Evolutionary conservation across 2,797 vertebrate species (phyloP).

Genomic region (Gila robusta): DNA sequence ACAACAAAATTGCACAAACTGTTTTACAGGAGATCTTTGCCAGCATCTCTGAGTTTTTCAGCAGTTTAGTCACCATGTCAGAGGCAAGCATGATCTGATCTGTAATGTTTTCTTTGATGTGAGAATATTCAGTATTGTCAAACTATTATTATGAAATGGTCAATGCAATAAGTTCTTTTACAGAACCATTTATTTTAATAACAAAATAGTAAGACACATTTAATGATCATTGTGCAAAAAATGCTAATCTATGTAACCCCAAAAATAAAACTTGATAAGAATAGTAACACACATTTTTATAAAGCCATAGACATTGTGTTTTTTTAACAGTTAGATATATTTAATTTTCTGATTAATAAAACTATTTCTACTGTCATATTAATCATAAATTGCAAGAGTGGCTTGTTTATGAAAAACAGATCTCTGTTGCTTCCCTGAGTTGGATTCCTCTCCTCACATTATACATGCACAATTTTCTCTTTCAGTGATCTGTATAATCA

Average conservation of each 20-base stretch:
- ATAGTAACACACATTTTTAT: background rate
- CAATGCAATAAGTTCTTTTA: background rate
- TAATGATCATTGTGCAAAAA: constrained; percentile 8
- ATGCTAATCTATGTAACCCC: background rate
- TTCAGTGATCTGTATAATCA: background rate
- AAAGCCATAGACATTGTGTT: background rate
- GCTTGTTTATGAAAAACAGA: background rate
- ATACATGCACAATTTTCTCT: background rate
- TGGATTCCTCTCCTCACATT: constrained; percentile 4
- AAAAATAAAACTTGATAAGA: background rate
- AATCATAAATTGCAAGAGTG: background rate
- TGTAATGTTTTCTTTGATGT: background rate
- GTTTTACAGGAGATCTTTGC: background rate
- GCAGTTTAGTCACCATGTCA: background rate
- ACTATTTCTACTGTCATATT: background rate
- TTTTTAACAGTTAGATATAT: background rate
- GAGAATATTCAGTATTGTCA: background rate
- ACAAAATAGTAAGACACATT: background rate
- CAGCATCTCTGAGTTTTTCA: background rate
- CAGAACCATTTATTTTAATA: background rate
- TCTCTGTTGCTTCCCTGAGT: constrained; percentile 36
- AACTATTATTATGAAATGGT: background rate
- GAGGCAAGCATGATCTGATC: background rate
- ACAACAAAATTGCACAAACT: background rate
- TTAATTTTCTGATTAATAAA: background rate